Base-by-base conservation (phyloP, 1,140 invertebrate genomes). In the Leptinotarsa defecta region DNA sequence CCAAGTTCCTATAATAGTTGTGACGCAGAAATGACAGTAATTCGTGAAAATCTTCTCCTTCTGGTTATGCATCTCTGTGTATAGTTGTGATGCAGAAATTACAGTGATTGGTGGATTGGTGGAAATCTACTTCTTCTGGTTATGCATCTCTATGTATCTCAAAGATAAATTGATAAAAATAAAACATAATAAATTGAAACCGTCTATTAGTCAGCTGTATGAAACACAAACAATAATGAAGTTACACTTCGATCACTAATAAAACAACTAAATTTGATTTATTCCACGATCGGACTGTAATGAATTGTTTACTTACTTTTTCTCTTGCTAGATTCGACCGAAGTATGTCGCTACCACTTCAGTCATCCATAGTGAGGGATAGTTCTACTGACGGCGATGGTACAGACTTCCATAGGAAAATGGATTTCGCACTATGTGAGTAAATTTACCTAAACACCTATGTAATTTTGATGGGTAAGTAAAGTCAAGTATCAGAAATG, bases 381-480 rank as follows among this genome's bases (percentile, higher is more conserved):
- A 87, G 86, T 24, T 86, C 88, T 74, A 87, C 87, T 74, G 88
- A 88, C 77, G 86, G 86, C n/a, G 85, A 86, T 62, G 74, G 74
- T 13, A 74, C 81, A 67, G 78, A 79, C 64, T 74, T 73, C 76
- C 84, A 88, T 78, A 81, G 88, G 75, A 86, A 90, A 71, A 92
- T 92, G 90, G 91, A 93, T 79, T 90, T 92, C 80, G 89, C 91
- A 19, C 86, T 93, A 75, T 93, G 91, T 93, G 90, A 92, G 91
- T 89, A 73, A 17, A 73, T 70, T 67, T 74, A 6, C 17, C 34
- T 43, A 43, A 43, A 43, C 8, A 43, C 8, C 34, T 8, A 43
- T 43, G 8, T 43, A 2, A 43, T 43, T 43, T 43, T 15, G 11
- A 65, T n/a, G 71, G 71, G 71, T 73, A 65, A 73, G 71, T 73